phyloP scores from a whole-genome alignment of 2,797 vertebrate species.

The Notolepis coatsorum region DNA sequence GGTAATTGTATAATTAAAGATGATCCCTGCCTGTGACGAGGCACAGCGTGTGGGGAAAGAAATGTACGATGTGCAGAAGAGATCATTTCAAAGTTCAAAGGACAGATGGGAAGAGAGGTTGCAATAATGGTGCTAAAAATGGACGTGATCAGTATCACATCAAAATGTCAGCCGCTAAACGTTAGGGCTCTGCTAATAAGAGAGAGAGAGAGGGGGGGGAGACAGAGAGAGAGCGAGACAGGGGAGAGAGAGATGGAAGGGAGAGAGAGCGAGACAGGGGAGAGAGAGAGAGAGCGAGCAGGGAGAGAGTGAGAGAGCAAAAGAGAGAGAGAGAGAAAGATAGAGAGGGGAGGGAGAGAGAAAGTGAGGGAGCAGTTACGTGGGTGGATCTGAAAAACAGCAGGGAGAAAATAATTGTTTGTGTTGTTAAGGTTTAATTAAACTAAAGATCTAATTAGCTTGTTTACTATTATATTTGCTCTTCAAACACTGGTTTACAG shows the following conservation, averaged over 20 bases:
- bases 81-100: conserved; percentile 55
- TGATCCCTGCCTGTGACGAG: conserved; percentile 60
- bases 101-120: conserved; percentile 31
- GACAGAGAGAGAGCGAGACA: not conserved
- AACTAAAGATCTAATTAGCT: not conserved
- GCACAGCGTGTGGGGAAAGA: conserved; percentile 40
- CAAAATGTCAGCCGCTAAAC: conserved; percentile 46
- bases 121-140: conserved; percentile 72
- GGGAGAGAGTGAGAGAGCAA: conserved; percentile 5
- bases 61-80: conserved; percentile 44
- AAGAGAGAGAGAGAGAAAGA: not conserved
- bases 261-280: not conserved
- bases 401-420: conserved; percentile 6
- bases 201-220: conserved; percentile 41
- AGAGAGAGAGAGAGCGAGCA: conserved; percentile 1
- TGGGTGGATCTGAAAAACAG: conserved; percentile 21
- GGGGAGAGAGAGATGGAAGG: conserved; percentile 1
- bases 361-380: conserved; percentile 6
- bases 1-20: conserved; percentile 68
- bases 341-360: not conserved
- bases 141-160: conserved; percentile 39
- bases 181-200: conserved; percentile 34
- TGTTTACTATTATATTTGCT: not conserved
- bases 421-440: conserved; percentile 20
- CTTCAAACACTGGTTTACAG: not conserved